These are phyloP conservation scores for Apocrypta bakeri DNA, from an alignment of 1,140 invertebrate genomes.

Conservation along the genomic window DNA sequence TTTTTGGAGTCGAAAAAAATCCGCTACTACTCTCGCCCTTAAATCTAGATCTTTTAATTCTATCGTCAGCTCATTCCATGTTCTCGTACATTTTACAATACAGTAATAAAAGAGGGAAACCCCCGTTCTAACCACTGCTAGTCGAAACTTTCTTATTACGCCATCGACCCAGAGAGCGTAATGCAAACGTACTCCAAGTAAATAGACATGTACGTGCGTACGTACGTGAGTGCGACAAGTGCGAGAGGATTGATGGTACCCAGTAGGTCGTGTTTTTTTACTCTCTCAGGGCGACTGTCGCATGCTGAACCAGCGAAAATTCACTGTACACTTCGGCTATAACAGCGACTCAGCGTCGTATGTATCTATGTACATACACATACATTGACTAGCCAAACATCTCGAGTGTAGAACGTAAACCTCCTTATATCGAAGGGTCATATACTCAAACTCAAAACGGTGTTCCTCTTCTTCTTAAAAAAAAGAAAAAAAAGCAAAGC, in stretches of 20 bases:
- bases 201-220: too few species aligned
- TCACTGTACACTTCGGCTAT: neutral
- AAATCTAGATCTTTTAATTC: too few species aligned
- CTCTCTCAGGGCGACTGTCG: neutral
- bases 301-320: neutral
- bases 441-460: neutral
- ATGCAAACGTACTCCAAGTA: too few species aligned
- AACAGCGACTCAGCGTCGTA: neutral
- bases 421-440: neutral
- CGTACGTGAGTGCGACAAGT: neutral
- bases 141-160: too few species aligned
- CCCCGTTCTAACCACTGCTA: too few species aligned
- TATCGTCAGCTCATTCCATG: too few species aligned
- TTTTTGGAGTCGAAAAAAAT: too few species aligned
- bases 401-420: neutral
- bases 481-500: neutral
- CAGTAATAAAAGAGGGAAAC: too few species aligned
- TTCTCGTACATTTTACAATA: too few species aligned
- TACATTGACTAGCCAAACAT: neutral
- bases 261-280: neutral
- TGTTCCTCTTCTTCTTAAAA: neutral
- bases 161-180: too few species aligned
- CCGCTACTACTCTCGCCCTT: too few species aligned
- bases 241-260: neutral
- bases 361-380: too few species aligned